These are phyloP conservation scores for Astropecten irregularis DNA, from an alignment of 53 echinoderm and acorn worm species.

Conservation along the genomic window DNA sequence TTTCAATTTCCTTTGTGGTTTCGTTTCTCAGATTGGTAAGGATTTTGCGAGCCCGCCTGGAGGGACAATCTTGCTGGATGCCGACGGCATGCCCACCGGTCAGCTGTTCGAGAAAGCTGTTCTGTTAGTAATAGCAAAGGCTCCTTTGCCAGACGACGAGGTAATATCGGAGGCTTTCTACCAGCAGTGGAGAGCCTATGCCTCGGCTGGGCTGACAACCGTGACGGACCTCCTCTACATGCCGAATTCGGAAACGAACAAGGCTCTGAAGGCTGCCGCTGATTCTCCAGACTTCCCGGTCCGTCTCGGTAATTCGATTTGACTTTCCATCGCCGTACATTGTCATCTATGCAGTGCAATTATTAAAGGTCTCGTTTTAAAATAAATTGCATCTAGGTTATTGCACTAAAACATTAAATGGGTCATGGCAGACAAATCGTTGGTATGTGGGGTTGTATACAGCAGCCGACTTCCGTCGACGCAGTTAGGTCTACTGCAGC, in stretches of 20 bases:
- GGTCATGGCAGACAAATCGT: too few relatives aligned
- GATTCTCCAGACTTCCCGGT: constrained; percentile 39
- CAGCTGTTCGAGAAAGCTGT: constrained; percentile 64
- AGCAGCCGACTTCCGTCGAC: too few relatives aligned
- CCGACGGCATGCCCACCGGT: constrained; percentile 49
- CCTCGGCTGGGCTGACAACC: constrained; percentile 63
- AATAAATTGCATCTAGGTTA: too few relatives aligned
- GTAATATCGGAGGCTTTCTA: neutral
- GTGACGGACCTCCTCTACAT: constrained; percentile 64
- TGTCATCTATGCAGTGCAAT: too few relatives aligned
- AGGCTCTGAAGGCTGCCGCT: constrained; percentile 17
- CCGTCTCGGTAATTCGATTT: constrained; percentile 27
- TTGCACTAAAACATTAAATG: too few relatives aligned
- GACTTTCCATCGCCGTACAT: too few relatives aligned
- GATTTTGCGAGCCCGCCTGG: constrained; percentile 39
- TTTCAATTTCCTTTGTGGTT: too few relatives aligned
- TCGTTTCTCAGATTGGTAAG: constrained; percentile 33
- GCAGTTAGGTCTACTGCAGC: too few relatives aligned
- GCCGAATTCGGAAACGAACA: constrained; percentile 36
- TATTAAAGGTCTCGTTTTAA: too few relatives aligned
- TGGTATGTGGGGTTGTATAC: too few relatives aligned
- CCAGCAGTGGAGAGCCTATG: constrained; percentile 48
- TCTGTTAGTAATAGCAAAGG: constrained; percentile 26
- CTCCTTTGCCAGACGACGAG: constrained; percentile 2
- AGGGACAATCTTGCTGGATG: constrained; percentile 60